These are phyloP conservation scores for Cydia pomonella DNA, from an alignment of 1,140 invertebrate species.

Conservation along the genomic window DNA sequence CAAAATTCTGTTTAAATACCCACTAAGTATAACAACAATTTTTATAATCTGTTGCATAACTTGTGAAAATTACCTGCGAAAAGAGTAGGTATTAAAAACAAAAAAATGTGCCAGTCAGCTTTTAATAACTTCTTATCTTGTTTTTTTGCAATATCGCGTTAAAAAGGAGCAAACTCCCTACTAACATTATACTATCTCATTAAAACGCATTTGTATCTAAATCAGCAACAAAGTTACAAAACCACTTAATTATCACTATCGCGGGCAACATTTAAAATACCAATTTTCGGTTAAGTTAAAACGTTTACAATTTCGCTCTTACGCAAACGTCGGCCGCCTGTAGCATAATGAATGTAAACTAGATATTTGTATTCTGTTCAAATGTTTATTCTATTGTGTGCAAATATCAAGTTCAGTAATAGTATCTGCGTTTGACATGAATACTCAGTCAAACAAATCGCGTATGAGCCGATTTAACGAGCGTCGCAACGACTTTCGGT, in stretches of 20 bases:
- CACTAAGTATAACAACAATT: too few relatives aligned
- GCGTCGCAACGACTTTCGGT: constrained; percentile 4
- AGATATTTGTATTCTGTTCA: not conserved
- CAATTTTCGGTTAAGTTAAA: not conserved
- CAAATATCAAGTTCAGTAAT: constrained; percentile 14
- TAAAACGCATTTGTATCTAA: not conserved
- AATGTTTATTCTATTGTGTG: constrained; percentile 2
- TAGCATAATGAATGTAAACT: constrained; percentile 8
- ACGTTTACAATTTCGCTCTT: not conserved
- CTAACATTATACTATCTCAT: too few relatives aligned
- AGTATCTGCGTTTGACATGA: constrained; percentile 8
- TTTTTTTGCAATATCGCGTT: too few relatives aligned
- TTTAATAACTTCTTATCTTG: too few relatives aligned
- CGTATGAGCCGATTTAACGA: constrained; percentile 15
- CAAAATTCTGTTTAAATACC: too few relatives aligned
- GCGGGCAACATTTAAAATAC: not conserved
- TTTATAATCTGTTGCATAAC: too few relatives aligned
- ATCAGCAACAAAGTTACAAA: not conserved
- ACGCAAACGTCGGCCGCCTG: not conserved
- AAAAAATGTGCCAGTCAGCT: too few relatives aligned
- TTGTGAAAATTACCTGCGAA: too few relatives aligned
- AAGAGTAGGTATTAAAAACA: too few relatives aligned
- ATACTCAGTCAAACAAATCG: constrained; percentile 11
- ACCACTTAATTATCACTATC: not conserved
- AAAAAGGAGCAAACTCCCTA: too few relatives aligned